Percentiles rank a stretch among this genome's conserved stretches.
Conservation (phyloP, 2,888 invertebrate species). For the Scrobipalpa costella region DNA sequence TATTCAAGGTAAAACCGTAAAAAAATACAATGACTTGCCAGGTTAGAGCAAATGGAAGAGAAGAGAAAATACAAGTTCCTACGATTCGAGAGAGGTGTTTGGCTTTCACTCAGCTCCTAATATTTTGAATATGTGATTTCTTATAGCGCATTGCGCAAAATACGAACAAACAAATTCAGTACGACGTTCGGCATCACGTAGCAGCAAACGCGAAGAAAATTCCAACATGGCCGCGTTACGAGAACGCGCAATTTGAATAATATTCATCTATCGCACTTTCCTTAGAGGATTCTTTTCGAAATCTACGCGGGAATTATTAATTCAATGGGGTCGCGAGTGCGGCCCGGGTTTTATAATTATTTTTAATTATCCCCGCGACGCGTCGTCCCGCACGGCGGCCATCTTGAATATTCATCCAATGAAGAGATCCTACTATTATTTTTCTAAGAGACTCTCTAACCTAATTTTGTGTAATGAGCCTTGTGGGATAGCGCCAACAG, state of each 20-base stretch:
- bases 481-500: slow-evolving; percentile 50
- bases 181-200: slow-evolving; percentile 23
- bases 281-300: slow-evolving; percentile 35
- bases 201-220: slow-evolving; percentile 23
- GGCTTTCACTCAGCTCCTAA: neutral
- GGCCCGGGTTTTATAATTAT: slow-evolving; percentile 59
- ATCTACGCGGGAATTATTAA: slow-evolving; percentile 47
- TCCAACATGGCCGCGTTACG: slow-evolving; percentile 20
- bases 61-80: neutral
- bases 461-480: slow-evolving; percentile 69
- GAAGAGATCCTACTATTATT: slow-evolving; percentile 60
- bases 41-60: too few relatives aligned
- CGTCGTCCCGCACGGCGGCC: slow-evolving; percentile 38
- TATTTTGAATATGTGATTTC: slow-evolving; percentile 20
- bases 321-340: slow-evolving; percentile 43
- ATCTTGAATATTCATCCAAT: slow-evolving; percentile 66
- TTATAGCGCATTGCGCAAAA: slow-evolving; percentile 30
- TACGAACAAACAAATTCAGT: slow-evolving; percentile 24
- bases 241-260: slow-evolving; percentile 30
- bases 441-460: slow-evolving; percentile 60
- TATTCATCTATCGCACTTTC: slow-evolving; percentile 30
- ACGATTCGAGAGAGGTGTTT: neutral
- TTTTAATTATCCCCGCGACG: slow-evolving; percentile 62
- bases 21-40: too few relatives aligned
- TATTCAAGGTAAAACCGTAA: too few relatives aligned